These are phyloP conservation scores for Ephydatia muelleri DNA, from an alignment of 37 sponge, comb jelly and placozoan genomes.

Conservation along the genomic window DNA sequence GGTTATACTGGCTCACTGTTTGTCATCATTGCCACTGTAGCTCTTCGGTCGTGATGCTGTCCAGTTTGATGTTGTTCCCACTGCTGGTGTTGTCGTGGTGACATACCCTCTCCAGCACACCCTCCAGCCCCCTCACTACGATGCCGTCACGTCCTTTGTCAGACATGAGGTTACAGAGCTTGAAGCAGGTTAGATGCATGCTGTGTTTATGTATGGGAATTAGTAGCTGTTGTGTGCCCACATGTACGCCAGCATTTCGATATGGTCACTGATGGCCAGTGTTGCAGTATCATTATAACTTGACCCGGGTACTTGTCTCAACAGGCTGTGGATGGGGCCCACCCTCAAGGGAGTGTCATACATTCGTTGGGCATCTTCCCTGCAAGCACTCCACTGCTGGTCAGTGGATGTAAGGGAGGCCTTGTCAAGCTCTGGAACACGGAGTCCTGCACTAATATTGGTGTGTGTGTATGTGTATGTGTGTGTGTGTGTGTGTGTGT, in stretches of 20 bases:
- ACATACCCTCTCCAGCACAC: slow-evolving; percentile 42
- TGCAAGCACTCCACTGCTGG: slow-evolving; percentile 37
- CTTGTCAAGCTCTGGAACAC: slow-evolving; percentile 68
- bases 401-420: slow-evolving; percentile 79
- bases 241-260: no score
- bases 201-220: no score
- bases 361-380: slow-evolving; percentile 50
- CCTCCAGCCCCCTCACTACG: slow-evolving; percentile 80
- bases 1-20: not conserved
- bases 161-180: slow-evolving; percentile 46
- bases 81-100: not conserved
- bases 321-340: slow-evolving; percentile 76
- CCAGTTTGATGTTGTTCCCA: not conserved
- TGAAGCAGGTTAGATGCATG: slow-evolving; percentile 74
- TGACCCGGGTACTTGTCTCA: not conserved
- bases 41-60: slow-evolving; percentile 17
- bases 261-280: not conserved
- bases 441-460: slow-evolving; percentile 41
- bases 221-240: no score
- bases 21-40: not conserved
- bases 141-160: slow-evolving; percentile 81
- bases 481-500: slow-evolving; percentile 27
- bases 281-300: not conserved
- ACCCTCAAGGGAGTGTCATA: slow-evolving; percentile 65
- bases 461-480: slow-evolving; percentile 3